Evolutionary conservation across 30 jellyfish, hydroid and myxozoan genomes (phyloP).

Genomic region (Clytia hemisphaerica): DNA sequence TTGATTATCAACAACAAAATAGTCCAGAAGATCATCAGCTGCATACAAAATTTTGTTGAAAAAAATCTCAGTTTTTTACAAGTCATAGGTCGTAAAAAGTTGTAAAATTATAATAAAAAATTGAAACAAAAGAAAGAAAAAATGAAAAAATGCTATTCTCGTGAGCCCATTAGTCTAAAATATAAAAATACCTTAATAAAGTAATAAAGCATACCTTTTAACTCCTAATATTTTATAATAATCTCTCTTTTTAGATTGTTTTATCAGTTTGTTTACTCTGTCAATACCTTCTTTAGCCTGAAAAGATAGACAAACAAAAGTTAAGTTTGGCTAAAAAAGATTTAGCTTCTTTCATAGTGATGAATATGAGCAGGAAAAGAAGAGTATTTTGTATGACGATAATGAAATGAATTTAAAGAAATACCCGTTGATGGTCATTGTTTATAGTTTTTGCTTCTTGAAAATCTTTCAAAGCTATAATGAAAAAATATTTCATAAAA

Average conservation of each 20-base stretch:
- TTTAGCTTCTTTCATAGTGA: neutral
- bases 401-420: no score
- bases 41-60: no score
- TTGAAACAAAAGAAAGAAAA: no score
- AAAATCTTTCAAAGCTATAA: conserved; percentile 73
- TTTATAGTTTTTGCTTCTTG: conserved; percentile 84
- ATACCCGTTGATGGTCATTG: conserved; percentile 75
- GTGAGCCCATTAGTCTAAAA: neutral
- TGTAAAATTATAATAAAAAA: no score
- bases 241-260: conserved; percentile 82
- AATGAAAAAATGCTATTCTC: neutral
- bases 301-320: neutral
- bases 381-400: neutral
- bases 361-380: neutral
- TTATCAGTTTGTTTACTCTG: conserved; percentile 55
- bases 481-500: neutral
- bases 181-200: neutral
- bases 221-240: conserved; percentile 78
- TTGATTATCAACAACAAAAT: no score
- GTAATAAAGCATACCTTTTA: conserved; percentile 40
- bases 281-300: conserved; percentile 85
- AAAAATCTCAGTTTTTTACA: no score
- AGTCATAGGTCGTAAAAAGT: no score
- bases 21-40: no score
- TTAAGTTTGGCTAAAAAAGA: neutral